Evolutionary conservation across 1,140 invertebrate genomes (phyloP).

Genomic region (Schlechtendalia chinensis): DNA sequence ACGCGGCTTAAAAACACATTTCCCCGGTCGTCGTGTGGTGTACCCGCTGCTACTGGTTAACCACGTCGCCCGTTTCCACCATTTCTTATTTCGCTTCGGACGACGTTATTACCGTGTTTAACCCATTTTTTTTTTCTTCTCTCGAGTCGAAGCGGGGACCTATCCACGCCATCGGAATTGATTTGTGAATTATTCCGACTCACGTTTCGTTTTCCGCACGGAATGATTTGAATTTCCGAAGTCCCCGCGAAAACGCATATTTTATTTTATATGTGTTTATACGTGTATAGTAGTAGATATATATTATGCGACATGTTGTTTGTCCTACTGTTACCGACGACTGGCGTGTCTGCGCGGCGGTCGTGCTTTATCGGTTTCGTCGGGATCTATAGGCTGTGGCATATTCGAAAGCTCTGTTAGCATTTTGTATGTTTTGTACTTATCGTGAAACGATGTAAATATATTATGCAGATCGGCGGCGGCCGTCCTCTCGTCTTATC

Average conservation of each 20-base stretch:
- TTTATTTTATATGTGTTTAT: background rate
- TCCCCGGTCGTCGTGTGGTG: too few species aligned
- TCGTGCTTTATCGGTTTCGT: constrained; percentile 13
- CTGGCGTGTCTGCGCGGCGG: too few species aligned
- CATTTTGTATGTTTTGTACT: background rate
- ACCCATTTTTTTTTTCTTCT: background rate
- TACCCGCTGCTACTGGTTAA: background rate
- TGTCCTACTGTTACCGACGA: background rate
- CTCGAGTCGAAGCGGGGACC: background rate
- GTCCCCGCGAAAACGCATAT: background rate
- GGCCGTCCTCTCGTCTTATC: background rate
- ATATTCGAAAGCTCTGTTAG: constrained; percentile 17
- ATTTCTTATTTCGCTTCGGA: background rate
- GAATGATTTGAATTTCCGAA: constrained; percentile 31
- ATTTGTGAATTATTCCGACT: constrained; percentile 26
- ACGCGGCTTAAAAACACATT: background rate
- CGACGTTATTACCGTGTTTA: background rate
- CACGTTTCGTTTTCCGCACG: constrained; percentile 34
- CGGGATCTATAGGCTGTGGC: background rate
- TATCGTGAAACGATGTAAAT: background rate
- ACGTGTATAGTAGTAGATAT: too few species aligned
- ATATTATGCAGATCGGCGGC: background rate
- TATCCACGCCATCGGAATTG: constrained; percentile 24
- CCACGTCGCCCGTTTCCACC: background rate
- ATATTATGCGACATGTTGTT: background rate